A percentile compares a stretch with the other conserved stretches of the same genome.
Evolutionary conservation across 2,113 vertebrate genomes (phyloP).

Genomic region (Phoxinus phoxinus): DNA sequence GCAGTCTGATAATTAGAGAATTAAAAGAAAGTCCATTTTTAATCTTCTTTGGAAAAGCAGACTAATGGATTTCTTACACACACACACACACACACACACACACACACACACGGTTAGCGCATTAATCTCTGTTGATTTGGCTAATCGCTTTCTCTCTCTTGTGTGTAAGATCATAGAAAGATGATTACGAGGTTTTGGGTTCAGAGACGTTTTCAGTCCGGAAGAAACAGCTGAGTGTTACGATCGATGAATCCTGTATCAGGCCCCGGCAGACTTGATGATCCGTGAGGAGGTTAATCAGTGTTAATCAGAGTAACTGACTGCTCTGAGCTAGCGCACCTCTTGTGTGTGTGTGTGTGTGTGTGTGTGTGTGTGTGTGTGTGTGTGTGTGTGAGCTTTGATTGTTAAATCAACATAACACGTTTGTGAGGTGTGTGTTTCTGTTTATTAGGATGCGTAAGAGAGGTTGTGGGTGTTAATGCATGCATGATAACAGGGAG

Average conservation of each 20-base stretch:
- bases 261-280: conserved; percentile 51
- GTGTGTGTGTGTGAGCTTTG: conserved; percentile 26
- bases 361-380: neutral
- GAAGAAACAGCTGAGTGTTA: conserved; percentile 42
- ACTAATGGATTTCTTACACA: conserved; percentile 61
- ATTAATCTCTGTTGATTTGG: conserved; percentile 74
- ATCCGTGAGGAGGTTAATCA: conserved; percentile 55
- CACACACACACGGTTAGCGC: conserved; percentile 48
- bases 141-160: conserved; percentile 65
- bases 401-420: conserved; percentile 10
- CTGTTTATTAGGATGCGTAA: conserved; percentile 23
- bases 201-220: conserved; percentile 28
- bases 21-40: conserved; percentile 66
- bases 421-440: conserved; percentile 28
- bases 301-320: neutral
- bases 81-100: conserved; percentile 13
- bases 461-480: conserved; percentile 20
- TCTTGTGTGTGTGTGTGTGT: conserved; percentile 2
- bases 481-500: conserved; percentile 46
- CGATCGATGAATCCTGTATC: conserved; percentile 68
- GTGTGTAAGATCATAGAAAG: conserved; percentile 63
- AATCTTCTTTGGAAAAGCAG: conserved; percentile 68
- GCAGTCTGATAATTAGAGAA: conserved; percentile 67
- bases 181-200: conserved; percentile 64
- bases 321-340: conserved; percentile 48